Evolutionary conservation across 1,140 invertebrate species (phyloP), one percentile per base, ranked within the genome.

Genomic region (Pinna nobilis): DNA sequence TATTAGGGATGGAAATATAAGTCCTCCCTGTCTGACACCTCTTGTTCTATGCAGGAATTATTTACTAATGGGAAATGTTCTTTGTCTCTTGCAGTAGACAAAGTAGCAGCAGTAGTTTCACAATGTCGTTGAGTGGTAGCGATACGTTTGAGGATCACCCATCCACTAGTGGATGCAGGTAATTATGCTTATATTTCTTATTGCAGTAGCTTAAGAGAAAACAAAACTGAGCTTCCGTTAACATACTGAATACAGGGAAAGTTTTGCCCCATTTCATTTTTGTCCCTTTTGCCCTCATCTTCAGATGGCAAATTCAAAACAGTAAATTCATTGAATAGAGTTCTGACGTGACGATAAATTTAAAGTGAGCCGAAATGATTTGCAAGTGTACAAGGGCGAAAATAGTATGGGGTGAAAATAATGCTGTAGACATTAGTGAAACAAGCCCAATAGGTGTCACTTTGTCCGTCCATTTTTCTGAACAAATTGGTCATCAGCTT

Each of bases 141-240:
- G 68, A 70, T 23, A 59, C 51, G 11, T 47, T 79, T 6, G 73
- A 79, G 30, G 77, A 83, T 39, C 78, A 77, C 33, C 82, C 82
- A n/a, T 83, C 82, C 11, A 83, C 82, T 7, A 81, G 79, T 70
- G 82, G 82, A 18, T 83, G 80, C 76, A 83, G 82, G 82, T 83
- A 75, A 66, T 53, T 35, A 47, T n/a, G n/a, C n/a, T n/a, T n/a
- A n/a, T n/a, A 33, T 50, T 13, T n/a, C 9, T 28, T 5, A 53
- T 3, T 47, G n/a, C 9, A 6, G 3, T 25, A 35, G 28, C 53
- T 13, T 13, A 18, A 28, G n/a, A 13, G n/a, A 9, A 44, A 44
- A n/a, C 9, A n/a, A n/a, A n/a, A n/a, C n/a, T n/a, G n/a, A n/a
- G n/a, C 13, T 53, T 23, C 11, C 13, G 7, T 15, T 7, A 53